Conservation (phyloP, 2,888 invertebrate genomes). For the Phengaris arion region DNA sequence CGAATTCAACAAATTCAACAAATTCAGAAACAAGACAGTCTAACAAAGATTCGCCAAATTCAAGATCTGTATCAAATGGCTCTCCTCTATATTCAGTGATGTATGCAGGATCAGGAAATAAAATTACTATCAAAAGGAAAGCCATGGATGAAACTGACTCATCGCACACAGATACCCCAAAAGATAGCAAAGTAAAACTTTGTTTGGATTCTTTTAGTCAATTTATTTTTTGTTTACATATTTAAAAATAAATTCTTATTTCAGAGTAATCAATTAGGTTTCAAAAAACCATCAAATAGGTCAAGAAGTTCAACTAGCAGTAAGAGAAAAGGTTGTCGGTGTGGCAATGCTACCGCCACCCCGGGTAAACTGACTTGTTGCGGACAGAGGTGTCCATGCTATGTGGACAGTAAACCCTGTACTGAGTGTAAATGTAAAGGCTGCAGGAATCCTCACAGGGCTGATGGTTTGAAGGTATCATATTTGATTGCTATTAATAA, state of each 20-base stretch:
- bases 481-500: not conserved
- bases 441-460: conserved; percentile 93
- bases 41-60: conserved; percentile 63
- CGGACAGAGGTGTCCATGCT: conserved; percentile 96
- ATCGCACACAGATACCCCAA: conserved; percentile 60
- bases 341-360: conserved; percentile 93
- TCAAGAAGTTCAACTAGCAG: conserved; percentile 66
- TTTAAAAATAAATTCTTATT: conserved; percentile 43
- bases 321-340: conserved; percentile 89
- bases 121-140: conserved; percentile 90
- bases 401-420: conserved; percentile 93
- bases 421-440: conserved; percentile 94
- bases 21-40: conserved; percentile 56
- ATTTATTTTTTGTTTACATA: not conserved
- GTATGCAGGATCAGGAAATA: conserved; percentile 89
- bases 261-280: conserved; percentile 65
- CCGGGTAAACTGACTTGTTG: conserved; percentile 96
- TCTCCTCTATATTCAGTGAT: conserved; percentile 85
- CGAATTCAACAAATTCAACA: conserved; percentile 61
- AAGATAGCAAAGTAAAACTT: conserved; percentile 63
- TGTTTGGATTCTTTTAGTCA: conserved; percentile 15
- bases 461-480: conserved; percentile 87
- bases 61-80: conserved; percentile 65
- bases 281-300: conserved; percentile 73
- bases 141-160: conserved; percentile 79